A percentile compares a stretch with the other conserved stretches of the same genome.
phyloP scores from a whole-genome alignment of 2,888 invertebrate genomes.

The Sesamia inferens region DNA sequence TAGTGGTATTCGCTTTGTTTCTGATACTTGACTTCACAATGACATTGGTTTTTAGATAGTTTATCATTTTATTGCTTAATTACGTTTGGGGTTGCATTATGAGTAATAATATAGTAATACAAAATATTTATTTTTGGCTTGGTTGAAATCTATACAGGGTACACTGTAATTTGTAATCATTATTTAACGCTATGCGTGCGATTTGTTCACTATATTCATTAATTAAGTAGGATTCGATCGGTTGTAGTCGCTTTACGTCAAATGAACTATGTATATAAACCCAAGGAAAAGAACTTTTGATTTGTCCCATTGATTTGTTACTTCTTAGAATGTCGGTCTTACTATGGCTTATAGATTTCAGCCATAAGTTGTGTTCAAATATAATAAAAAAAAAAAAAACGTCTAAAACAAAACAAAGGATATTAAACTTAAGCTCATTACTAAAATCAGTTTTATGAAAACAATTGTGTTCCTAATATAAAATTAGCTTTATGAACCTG shows the following conservation, averaged over 20 bases:
- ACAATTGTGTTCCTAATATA: background rate
- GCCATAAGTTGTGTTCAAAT: constrained; percentile 15
- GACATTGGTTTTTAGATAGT: constrained; percentile 60
- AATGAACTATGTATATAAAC: background rate
- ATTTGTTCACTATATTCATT: background rate
- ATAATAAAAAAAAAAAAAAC: constrained; percentile 28
- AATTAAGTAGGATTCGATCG: background rate
- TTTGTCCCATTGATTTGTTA: background rate
- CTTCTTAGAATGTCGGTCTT: background rate
- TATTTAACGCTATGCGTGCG: constrained; percentile 8
- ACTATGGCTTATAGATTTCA: constrained; percentile 47
- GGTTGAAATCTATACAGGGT: constrained; percentile 45
- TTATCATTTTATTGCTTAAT: constrained; percentile 54
- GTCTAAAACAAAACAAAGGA: constrained; percentile 13
- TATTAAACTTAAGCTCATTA: background rate
- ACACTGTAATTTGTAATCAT: background rate
- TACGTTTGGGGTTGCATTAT: constrained; percentile 44
- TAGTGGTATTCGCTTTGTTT: constrained; percentile 35
- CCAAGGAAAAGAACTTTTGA: background rate
- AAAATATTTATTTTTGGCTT: constrained; percentile 35
- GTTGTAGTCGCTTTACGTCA: background rate
- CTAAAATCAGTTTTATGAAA: background rate
- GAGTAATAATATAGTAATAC: constrained; percentile 23
- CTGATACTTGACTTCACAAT: constrained; percentile 48
- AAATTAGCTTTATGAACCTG: background rate